Conservation (phyloP, 2,113 vertebrate species). For the Dipodomys ordii region DNA sequence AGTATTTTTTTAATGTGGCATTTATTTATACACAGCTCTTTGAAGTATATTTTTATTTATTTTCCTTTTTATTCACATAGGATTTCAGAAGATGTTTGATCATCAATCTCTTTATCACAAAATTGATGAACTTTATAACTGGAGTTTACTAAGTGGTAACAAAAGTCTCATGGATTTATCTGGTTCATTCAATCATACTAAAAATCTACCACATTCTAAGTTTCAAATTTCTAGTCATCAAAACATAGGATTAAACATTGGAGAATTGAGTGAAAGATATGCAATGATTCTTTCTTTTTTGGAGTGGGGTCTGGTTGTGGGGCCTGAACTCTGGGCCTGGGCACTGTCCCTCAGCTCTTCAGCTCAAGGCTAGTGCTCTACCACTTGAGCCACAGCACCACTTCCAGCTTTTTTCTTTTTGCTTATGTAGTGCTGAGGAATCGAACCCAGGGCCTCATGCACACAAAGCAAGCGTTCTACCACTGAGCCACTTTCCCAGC, state of each 20-base stretch:
- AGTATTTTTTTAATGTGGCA: neutral
- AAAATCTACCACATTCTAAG: conserved; percentile 8
- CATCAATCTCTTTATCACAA: conserved; percentile 5
- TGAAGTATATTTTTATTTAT: neutral
- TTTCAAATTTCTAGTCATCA: neutral
- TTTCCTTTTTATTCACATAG: neutral
- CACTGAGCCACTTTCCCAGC: too few species aligned
- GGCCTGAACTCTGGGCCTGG: too few species aligned
- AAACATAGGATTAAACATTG: neutral
- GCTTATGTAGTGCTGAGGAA: too few species aligned
- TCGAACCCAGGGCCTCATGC: too few species aligned
- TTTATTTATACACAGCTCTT: neutral
- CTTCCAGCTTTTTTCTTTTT: too few species aligned
- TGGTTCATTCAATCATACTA: conserved; percentile 16
- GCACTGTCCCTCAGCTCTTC: too few species aligned
- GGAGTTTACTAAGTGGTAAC: neutral
- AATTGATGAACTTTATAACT: conserved; percentile 43
- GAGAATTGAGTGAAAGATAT: neutral
- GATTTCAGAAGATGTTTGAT: conserved; percentile 50
- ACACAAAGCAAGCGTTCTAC: too few species aligned
- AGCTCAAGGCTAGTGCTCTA: too few species aligned
- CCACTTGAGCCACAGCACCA: too few species aligned
- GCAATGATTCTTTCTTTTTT: neutral
- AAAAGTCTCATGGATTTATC: conserved; percentile 27
- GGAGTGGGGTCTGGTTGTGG: too few species aligned